Evolutionary conservation across 2,797 vertebrate species (phyloP).

Genomic region (Diglossa cyanea): DNA sequence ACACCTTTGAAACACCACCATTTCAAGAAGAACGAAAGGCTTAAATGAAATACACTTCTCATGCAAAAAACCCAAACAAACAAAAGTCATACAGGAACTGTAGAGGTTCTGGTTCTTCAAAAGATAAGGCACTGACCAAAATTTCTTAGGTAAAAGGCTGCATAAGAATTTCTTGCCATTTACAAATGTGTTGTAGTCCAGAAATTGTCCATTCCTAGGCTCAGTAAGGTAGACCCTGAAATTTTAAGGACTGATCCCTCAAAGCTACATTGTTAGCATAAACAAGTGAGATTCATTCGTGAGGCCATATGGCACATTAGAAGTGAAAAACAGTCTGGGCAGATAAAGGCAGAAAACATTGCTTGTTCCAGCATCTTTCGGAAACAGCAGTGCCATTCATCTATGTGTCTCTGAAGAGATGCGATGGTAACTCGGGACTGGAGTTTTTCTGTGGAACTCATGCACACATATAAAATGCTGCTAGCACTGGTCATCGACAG

Average conservation of each 20-base stretch:
- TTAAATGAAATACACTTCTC: constrained; percentile 62
- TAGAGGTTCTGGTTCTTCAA: constrained; percentile 80
- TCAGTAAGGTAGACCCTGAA: constrained; percentile 79
- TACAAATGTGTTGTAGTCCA: constrained; percentile 79
- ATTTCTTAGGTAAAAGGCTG: constrained; percentile 88
- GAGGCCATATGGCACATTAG: constrained; percentile 76
- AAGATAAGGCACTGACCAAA: constrained; percentile 93
- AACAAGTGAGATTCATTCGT: constrained; percentile 70
- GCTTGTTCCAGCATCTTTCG: constrained; percentile 66
- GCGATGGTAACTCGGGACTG: constrained; percentile 65
- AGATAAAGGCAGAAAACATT: constrained; percentile 76
- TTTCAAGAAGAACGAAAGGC: constrained; percentile 60
- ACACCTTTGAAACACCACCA: constrained; percentile 53
- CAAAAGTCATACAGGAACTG: constrained; percentile 67
- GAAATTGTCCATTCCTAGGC: constrained; percentile 75
- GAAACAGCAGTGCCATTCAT: constrained; percentile 60
- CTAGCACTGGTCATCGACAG: constrained; percentile 68
- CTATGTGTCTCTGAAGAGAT: constrained; percentile 66
- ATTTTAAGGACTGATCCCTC: constrained; percentile 76
- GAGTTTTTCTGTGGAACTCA: constrained; percentile 75
- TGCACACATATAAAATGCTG: constrained; percentile 77
- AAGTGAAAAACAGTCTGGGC: constrained; percentile 79
- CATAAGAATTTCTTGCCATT: constrained; percentile 81
- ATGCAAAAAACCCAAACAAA: constrained; percentile 38
- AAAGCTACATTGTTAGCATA: constrained; percentile 75